Percentiles rank a stretch among this genome's conserved stretches.
phyloP scores from a whole-genome alignment of 1,140 invertebrate species.

The Solenopsis invicta region DNA sequence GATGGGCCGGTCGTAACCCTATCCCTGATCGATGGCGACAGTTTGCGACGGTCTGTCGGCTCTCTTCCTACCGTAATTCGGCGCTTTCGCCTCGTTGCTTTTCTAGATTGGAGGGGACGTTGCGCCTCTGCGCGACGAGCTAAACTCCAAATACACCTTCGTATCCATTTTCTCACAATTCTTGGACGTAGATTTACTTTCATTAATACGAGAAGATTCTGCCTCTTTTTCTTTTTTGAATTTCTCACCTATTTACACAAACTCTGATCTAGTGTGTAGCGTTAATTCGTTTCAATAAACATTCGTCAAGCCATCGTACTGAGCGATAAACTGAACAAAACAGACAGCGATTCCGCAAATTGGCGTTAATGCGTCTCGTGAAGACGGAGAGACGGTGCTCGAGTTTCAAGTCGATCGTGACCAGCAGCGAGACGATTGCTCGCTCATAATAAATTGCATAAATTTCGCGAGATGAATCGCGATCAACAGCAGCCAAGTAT shows the following conservation, averaged over 20 bases:
- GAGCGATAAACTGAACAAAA: not conserved
- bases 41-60: conserved; percentile 60
- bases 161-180: not conserved
- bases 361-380: not conserved
- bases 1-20: conserved; percentile 59
- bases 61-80: conserved; percentile 44
- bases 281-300: not conserved
- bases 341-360: not conserved
- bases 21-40: conserved; percentile 72
- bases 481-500: conserved; percentile 14
- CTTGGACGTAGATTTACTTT: not conserved
- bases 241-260: not conserved
- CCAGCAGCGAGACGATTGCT: conserved; percentile 8
- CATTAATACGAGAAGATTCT: not conserved
- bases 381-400: not conserved
- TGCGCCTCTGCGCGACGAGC: not conserved
- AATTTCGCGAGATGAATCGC: conserved; percentile 49
- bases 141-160: not conserved
- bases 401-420: conserved; percentile 9
- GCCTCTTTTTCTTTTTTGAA: too few species aligned
- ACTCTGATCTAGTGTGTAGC: not conserved
- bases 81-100: conserved; percentile 60
- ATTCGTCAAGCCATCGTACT: not conserved
- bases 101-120: conserved; percentile 54
- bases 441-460: conserved; percentile 15